Evolutionary conservation across 2,113 vertebrate species (phyloP).

Genomic region (Protomyctophum bolini): DNA sequence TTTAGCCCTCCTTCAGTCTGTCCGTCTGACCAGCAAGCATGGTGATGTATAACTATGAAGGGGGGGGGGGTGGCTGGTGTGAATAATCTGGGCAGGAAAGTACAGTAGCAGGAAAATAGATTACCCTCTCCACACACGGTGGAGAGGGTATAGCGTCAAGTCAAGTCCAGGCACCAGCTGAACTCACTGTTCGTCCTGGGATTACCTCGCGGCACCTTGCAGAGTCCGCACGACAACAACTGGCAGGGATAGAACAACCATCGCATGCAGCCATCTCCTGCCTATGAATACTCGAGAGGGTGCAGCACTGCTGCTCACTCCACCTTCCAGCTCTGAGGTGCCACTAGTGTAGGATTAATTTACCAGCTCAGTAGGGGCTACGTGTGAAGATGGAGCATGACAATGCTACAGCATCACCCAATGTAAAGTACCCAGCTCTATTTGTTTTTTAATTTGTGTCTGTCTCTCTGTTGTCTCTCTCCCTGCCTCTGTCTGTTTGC

Average conservation of each 20-base stretch:
- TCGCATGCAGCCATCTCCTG: neutral
- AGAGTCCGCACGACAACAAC: conserved; percentile 5
- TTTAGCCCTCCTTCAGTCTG: conserved; percentile 27
- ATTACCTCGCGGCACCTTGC: conserved; percentile 12
- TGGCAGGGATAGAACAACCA: conserved; percentile 10
- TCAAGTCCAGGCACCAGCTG: conserved; percentile 10
- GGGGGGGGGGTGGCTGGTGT: conserved; percentile 1
- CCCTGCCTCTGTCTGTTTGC: neutral
- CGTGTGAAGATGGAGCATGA: conserved; percentile 58
- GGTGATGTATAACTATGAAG: conserved; percentile 36
- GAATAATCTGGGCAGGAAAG: conserved; percentile 43
- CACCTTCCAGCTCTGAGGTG: too few species aligned
- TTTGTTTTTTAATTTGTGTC: neutral
- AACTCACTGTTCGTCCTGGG: conserved; percentile 7
- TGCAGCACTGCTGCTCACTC: too few species aligned
- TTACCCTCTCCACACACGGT: too few species aligned
- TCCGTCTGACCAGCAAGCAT: conserved; percentile 40
- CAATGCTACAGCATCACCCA: conserved; percentile 32
- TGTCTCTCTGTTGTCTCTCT: neutral
- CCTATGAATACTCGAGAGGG: too few species aligned
- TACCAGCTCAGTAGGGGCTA: neutral
- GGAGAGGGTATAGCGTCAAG: neutral
- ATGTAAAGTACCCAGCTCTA: conserved; percentile 56
- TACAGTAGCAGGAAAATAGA: conserved; percentile 14
- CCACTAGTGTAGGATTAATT: too few species aligned